Evolutionary conservation across 2,797 vertebrate genomes (phyloP), one percentile per base, ranked within the genome.

Genomic region (Gymnodraco acuticeps): DNA sequence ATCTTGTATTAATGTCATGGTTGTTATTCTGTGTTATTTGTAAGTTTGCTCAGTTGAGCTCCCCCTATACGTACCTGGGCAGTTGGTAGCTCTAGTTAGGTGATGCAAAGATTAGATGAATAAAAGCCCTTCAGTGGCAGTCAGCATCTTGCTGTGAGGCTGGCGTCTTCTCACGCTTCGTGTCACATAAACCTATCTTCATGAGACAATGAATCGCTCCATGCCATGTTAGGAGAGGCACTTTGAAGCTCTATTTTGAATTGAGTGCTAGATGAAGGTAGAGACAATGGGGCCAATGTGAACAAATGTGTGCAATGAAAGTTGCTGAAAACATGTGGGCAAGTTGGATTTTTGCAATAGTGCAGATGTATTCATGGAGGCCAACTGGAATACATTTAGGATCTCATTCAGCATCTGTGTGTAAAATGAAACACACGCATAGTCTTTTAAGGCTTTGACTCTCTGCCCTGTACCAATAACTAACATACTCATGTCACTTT

Each of bases 221-320:
- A 15, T 17, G 50, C 3, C 15, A 11, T 45, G 10, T 53, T 17
- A 10, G 10, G 10, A n/a, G 13, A 48, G 14, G 46, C 41, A 52
- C 23, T 31, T 63, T 59, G 15, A 70, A 59, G 23, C 42, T 60
- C 33, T 61, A 54, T 62, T 64, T 60, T 64, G 42, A 59, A 31
- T 41, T 7, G 45, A 45, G 16, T 55, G 66, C 33, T 66, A 45
- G 50, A 51, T 48, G 20, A 41, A 62, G 38, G n/a, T 6, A 46
- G 63, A 72, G 68, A 63, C 51, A 75, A 61, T 66, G 55, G n/a
- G 61, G 61, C 23, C 27, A 70, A 45, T 52, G 53, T 31, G 41
- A 73, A 59, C 20, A 55, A 38, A 66, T 53, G 15, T 33, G 47
- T 19, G 11, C 42, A n/a, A 27, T 63, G 53, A 41, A 64, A 61